Evolutionary conservation across 1,140 invertebrate species (phyloP), one percentile per base, ranked within the genome.

Genomic region (Tetramorium alpestre): DNA sequence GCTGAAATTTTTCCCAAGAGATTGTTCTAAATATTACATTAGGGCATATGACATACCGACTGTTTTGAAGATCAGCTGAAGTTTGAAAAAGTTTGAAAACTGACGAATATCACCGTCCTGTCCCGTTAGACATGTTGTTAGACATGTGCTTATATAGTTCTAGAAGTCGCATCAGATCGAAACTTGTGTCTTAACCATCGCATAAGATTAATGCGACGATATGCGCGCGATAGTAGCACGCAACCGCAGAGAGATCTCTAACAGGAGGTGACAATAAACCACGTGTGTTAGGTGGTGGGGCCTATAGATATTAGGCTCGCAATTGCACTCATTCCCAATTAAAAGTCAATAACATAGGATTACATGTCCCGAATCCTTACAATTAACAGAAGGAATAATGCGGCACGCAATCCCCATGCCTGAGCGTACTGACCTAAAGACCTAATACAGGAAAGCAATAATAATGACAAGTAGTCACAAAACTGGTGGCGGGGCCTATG

Each of bases 401-500:
- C 51, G 47, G 76, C 89, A 88, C 89, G 86, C 72, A 81, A 80
- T 58, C n/a, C 72, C 58, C 18, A 56, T 69, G 73, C 80, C 77
- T 69, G 76, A 86, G 67, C 73, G 56, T 90, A 77, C 76, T 73
- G 77, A 84, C 49, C 44, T 8, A 25, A 22, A 60, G 69, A 22
- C 56, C 5, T 72, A 64, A 76, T 28, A 22, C 54, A 65, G 4
- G 76, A 84, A 69, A 47, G 18, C 58, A 81, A 58, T 84, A 77
- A 82, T 84, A 77, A 82, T 58, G 60, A 60, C 22, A 65, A n/a
- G 13, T 67, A 73, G 56, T 25, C 41, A 84, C n/a, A 47, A 38
- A 49, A 84, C 81, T 86, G 89, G 89, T 90, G 89, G 76, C 88
- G 89, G 89, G 88, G 89, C 89, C 89, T 90, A 90, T 67, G 72